Conservation (phyloP, 1,140 invertebrate genomes). For the Megathymus violae region DNA sequence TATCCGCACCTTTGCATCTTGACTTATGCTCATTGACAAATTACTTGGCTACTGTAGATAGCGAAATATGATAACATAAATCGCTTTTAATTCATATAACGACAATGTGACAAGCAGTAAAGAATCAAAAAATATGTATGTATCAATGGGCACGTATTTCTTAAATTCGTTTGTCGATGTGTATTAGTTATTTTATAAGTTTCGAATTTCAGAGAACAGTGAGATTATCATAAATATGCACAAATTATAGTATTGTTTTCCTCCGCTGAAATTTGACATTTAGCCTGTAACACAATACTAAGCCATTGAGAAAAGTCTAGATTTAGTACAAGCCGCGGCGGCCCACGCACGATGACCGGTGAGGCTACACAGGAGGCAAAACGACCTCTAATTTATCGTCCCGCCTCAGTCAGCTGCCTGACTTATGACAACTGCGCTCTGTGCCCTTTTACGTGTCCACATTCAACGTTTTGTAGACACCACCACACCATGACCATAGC, state of each 20-base stretch:
- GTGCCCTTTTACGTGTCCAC: slow-evolving; percentile 55
- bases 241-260: slow-evolving; percentile 17
- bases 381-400: slow-evolving; percentile 61
- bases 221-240: slow-evolving; percentile 8
- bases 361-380: slow-evolving; percentile 49
- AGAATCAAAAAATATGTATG: slow-evolving; percentile 7
- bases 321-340: slow-evolving; percentile 49
- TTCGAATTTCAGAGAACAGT: slow-evolving; percentile 9
- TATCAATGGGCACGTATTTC: not conserved
- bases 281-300: slow-evolving; percentile 51
- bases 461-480: slow-evolving; percentile 35
- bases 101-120: slow-evolving; percentile 17
- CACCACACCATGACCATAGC: slow-evolving; percentile 14
- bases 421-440: slow-evolving; percentile 65
- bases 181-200: slow-evolving; percentile 10
- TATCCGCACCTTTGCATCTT: slow-evolving; percentile 44
- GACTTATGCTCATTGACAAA: slow-evolving; percentile 36
- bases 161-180: slow-evolving; percentile 3
- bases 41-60: slow-evolving; percentile 30
- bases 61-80: slow-evolving; percentile 25
- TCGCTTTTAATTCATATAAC: slow-evolving; percentile 27
- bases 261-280: slow-evolving; percentile 32
- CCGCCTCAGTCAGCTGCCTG: slow-evolving; percentile 57
- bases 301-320: slow-evolving; percentile 51
- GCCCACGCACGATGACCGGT: slow-evolving; percentile 48